Percentiles rank a stretch among this genome's conserved stretches.
These are phyloP conservation scores for Gadopsis bispinosus DNA, from an alignment of 2,797 vertebrate genomes.

Conservation along the genomic window DNA sequence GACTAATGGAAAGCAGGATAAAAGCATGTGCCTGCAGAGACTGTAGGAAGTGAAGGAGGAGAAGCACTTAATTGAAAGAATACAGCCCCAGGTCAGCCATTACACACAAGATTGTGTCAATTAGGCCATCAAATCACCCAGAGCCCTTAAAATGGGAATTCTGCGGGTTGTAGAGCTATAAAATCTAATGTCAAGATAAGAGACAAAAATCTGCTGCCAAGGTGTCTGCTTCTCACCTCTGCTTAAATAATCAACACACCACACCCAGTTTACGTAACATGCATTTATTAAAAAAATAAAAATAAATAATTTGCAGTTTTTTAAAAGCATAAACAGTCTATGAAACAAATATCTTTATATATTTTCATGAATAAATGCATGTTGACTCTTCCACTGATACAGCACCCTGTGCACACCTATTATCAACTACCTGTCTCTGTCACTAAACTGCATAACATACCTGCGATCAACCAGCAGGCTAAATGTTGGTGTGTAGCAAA, in stretches of 20 bases:
- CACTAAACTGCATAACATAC: neutral
- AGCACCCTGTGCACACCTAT: neutral
- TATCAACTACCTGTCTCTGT: neutral
- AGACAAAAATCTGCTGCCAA: constrained; percentile 43
- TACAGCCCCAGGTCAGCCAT: constrained; percentile 81
- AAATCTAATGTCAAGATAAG: constrained; percentile 57
- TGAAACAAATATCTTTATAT: neutral
- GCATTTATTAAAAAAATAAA: neutral
- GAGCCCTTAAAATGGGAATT: constrained; percentile 53
- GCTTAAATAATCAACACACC: constrained; percentile 36
- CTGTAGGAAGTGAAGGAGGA: constrained; percentile 57
- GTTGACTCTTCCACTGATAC: neutral
- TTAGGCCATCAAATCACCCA: constrained; percentile 79
- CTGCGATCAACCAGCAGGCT: neutral
- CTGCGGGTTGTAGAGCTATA: constrained; percentile 55
- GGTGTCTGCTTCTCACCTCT: constrained; percentile 43
- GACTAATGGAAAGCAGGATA: constrained; percentile 57
- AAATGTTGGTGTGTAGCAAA: constrained; percentile 7
- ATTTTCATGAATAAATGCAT: neutral
- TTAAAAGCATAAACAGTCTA: neutral
- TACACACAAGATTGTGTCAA: constrained; percentile 83
- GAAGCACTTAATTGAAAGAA: constrained; percentile 80
- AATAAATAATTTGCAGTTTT: neutral
- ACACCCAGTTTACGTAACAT: neutral
- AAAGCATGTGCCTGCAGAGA: constrained; percentile 61